A percentile compares a stretch with the other conserved stretches of the same genome.
phyloP scores from a whole-genome alignment of 2,888 invertebrate species.

The Drosophila siamana region DNA sequence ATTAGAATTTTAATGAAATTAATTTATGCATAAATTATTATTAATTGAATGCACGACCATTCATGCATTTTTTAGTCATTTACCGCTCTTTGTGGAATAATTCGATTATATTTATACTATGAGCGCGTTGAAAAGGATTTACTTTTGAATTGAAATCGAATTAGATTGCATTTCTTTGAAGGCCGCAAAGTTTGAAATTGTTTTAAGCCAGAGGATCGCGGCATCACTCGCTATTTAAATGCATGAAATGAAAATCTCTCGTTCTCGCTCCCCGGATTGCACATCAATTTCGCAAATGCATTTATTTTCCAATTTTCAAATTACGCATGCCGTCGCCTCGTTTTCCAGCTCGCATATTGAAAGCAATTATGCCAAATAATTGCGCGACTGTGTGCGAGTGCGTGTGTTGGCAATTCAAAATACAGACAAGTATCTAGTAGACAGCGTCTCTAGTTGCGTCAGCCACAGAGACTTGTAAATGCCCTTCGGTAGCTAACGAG shows the following conservation, averaged over 20 bases:
- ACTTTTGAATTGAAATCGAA: slow-evolving; percentile 22
- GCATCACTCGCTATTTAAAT: slow-evolving; percentile 4
- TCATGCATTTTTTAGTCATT: slow-evolving; percentile 16
- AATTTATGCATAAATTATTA: slow-evolving; percentile 57
- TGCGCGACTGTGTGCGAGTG: slow-evolving; percentile 31
- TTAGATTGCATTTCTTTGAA: slow-evolving; percentile 4
- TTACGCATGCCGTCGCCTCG: slow-evolving; percentile 59
- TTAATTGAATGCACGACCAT: slow-evolving; percentile 22
- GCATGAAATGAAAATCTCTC: slow-evolving; percentile 1
- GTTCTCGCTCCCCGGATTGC: background rate
- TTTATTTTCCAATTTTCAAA: slow-evolving; percentile 70
- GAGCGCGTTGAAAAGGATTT: slow-evolving; percentile 40
- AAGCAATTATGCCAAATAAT: slow-evolving; percentile 72
- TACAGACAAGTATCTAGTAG: background rate
- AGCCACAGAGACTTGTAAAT: background rate
- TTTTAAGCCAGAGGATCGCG: slow-evolving; percentile 8
- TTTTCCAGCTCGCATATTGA: slow-evolving; percentile 53
- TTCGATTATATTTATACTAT: slow-evolving; percentile 42
- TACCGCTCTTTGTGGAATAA: slow-evolving; percentile 26
- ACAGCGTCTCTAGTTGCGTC: background rate
- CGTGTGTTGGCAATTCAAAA: slow-evolving; percentile 12
- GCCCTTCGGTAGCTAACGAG: slow-evolving; percentile 4
- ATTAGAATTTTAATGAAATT: slow-evolving; percentile 38
- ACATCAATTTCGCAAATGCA: slow-evolving; percentile 37
- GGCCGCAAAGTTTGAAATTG: background rate